Evolutionary conservation across 1,140 invertebrate species (phyloP), one percentile per base, ranked within the genome.

Genomic region (Chrysomallon squamiferum): DNA sequence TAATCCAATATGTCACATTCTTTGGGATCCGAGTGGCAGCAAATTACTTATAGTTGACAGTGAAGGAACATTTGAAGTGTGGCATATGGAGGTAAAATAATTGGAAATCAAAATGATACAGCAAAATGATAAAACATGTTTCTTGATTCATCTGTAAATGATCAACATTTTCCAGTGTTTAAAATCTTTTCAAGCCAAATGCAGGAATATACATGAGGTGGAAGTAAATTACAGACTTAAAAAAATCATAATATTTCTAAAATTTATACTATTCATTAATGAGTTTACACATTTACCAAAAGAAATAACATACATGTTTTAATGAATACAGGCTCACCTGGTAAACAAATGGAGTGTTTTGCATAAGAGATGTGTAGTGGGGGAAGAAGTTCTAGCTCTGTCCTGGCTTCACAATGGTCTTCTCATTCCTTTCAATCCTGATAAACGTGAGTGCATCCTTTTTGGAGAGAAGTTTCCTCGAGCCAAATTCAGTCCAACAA

Each of bases 391-490:
- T 25, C 50, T 85, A 22, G 68, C 79, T 49, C 66, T 77, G 13
- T 72, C 78, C 27, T 85, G 83, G 83, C 74, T 85, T 11, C 83
- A 85, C 69, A 81, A 70, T 62, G 82, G 83, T 6, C 71, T 68
- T 15, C 71, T 83, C 81, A 66, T 78, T 25, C 65, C 69, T 50
- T 83, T 84, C 61, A 80, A 81, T 58, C 75, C 79, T 47, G 83
- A 85, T n/a, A 80, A 82, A 58, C 73, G 71, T 59, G 80, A 84
- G 33, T 62, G 66, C 13, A 84, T 89, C 3, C 89, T 91, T 11
- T 96, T 95, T 79, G 89, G 88, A 59, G 95, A 97, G 45, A 95
- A 95, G 82, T 95, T 95, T 78, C 90, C 89, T 73, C 87, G 93
- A 78, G 79, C 91, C 15, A 88, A 91, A 60, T 92, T 93, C 77